phyloP scores from a whole-genome alignment of 2,888 invertebrate genomes.

The Pterostichus madidus region DNA sequence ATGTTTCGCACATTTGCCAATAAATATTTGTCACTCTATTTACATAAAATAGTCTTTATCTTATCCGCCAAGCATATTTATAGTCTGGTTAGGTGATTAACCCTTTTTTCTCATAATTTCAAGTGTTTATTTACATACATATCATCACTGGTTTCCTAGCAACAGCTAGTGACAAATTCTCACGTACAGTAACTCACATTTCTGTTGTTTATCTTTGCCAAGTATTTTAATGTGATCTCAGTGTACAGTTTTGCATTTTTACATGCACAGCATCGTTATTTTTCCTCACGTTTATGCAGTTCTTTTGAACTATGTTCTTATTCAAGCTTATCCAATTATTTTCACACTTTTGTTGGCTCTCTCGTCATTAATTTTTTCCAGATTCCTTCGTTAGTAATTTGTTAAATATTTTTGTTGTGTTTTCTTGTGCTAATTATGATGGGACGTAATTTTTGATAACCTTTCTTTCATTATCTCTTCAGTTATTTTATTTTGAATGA shows the following conservation, averaged over 20 bases:
- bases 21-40: conserved; percentile 26
- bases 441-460: conserved; percentile 24
- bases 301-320: conserved; percentile 21
- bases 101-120: conserved; percentile 41
- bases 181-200: conserved; percentile 45
- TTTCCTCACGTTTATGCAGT: conserved; percentile 40
- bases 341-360: conserved; percentile 32
- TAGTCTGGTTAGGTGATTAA: conserved; percentile 32
- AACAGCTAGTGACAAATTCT: conserved; percentile 23
- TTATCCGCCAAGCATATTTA: conserved; percentile 10
- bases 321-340: conserved; percentile 49
- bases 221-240: conserved; percentile 42
- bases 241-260: conserved; percentile 1
- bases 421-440: conserved; percentile 27
- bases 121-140: conserved; percentile 38
- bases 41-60: conserved; percentile 10
- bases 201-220: conserved; percentile 46
- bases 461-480: neutral
- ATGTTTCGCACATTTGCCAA: conserved; percentile 8
- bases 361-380: conserved; percentile 43
- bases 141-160: conserved; percentile 43
- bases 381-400: conserved; percentile 23
- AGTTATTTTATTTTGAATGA: conserved; percentile 27
- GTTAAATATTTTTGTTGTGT: conserved; percentile 44
- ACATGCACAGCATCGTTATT: conserved; percentile 12